Conservation (phyloP, 1,140 invertebrate species). For the Metopolophium dirhodum region DNA sequence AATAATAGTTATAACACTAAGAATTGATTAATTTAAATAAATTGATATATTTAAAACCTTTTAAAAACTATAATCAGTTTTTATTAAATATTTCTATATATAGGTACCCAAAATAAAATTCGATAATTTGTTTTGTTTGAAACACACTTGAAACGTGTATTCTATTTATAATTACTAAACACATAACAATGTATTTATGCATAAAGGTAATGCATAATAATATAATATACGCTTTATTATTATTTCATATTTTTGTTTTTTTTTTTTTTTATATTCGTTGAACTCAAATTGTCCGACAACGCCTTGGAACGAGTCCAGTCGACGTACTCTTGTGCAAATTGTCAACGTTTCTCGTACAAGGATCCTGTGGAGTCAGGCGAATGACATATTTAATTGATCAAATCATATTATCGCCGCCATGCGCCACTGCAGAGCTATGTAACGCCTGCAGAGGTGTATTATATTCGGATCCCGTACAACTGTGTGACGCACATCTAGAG, state of each 20-base stretch:
- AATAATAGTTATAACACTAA: neutral
- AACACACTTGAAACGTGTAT: neutral
- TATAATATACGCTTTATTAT: too few species aligned
- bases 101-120: neutral
- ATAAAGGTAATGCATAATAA: too few species aligned
- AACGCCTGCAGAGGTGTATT: neutral
- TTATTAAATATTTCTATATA: neutral
- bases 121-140: neutral
- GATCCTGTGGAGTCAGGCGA: neutral
- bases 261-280: neutral
- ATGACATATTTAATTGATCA: neutral
- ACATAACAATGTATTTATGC: too few species aligned
- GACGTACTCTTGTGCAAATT: neutral
- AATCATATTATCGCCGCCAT: neutral
- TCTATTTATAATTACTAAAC: too few species aligned
- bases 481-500: too few species aligned
- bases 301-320: neutral
- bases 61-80: neutral
- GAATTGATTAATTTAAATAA: slow-evolving; percentile 24
- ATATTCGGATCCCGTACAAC: too few species aligned
- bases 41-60: slow-evolving; percentile 8
- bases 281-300: too few species aligned
- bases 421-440: neutral
- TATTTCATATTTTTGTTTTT: neutral
- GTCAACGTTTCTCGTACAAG: neutral